Evolutionary conservation across 2,113 vertebrate species (phyloP).

Genomic region (Pituophis catenifer): DNA sequence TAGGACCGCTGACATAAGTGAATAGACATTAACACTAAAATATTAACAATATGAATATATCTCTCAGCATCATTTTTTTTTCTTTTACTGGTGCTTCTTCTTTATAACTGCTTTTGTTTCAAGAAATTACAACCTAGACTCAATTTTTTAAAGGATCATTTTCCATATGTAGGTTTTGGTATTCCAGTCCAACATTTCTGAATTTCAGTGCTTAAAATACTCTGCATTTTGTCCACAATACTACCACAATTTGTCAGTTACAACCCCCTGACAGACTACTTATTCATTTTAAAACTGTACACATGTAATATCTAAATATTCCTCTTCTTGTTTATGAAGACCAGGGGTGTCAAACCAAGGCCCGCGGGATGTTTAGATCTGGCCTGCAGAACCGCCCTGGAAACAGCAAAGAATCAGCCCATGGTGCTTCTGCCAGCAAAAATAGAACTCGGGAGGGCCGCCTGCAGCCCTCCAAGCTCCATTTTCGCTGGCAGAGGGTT

Average conservation of each 20-base stretch:
- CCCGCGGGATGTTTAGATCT: too few relatives aligned
- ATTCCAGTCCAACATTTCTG: neutral
- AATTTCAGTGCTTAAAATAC: neutral
- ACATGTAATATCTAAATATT: neutral
- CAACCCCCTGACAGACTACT: neutral
- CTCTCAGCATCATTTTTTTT: neutral
- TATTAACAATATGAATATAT: neutral
- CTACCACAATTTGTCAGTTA: neutral
- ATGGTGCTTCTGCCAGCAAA: too few relatives aligned
- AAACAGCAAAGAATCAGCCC: too few relatives aligned
- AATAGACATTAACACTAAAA: neutral
- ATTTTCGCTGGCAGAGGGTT: too few relatives aligned
- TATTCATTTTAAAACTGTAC: neutral
- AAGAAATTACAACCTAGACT: neutral
- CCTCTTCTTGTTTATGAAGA: neutral
- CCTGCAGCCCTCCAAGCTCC: too few relatives aligned
- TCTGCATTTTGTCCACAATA: neutral
- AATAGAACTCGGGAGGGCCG: too few relatives aligned
- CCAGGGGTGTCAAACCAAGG: neutral
- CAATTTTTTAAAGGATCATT: neutral
- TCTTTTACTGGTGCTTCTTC: neutral
- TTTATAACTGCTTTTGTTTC: neutral
- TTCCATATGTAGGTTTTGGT: neutral
- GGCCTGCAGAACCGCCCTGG: too few relatives aligned
- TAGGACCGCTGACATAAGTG: neutral